phyloP scores from a whole-genome alignment of 2,888 invertebrate genomes.

The Brassicogethes aeneus region DNA sequence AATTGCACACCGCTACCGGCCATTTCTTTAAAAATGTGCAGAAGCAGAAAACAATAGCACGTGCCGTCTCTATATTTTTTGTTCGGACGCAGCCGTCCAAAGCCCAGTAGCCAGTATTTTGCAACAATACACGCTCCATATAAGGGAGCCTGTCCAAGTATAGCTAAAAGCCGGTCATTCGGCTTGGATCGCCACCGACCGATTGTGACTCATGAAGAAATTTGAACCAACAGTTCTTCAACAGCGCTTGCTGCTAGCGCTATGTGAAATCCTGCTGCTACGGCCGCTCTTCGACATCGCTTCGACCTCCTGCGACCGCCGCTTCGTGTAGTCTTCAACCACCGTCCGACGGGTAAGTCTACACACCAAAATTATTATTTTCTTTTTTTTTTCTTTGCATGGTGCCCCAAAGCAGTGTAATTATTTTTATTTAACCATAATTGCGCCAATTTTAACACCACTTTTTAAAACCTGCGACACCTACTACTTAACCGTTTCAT shows the following conservation, averaged over 20 bases:
- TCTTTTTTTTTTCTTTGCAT: too few species aligned
- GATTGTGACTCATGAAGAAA: constrained; percentile 30
- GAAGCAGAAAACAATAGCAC: constrained; percentile 34
- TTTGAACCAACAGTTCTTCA: constrained; percentile 29
- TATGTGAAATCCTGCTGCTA: constrained; percentile 14
- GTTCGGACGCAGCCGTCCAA: constrained; percentile 16
- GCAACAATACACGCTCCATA: constrained; percentile 32
- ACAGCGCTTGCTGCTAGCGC: constrained; percentile 24
- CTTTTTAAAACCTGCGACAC: too few species aligned
- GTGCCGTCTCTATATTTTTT: constrained; percentile 30
- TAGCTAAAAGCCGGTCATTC: constrained; percentile 25
- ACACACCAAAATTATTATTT: background rate
- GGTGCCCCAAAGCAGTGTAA: background rate
- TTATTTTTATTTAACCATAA: background rate
- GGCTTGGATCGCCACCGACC: constrained; percentile 26
- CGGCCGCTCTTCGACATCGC: background rate
- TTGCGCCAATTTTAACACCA: too few species aligned
- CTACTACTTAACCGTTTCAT: too few species aligned
- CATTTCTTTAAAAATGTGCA: constrained; percentile 20
- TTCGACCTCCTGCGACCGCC: background rate
- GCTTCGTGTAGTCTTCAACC: too few species aligned
- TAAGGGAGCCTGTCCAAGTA: constrained; percentile 37
- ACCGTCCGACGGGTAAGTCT: constrained; percentile 1
- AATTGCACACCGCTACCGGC: constrained; percentile 17
- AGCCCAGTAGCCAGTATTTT: constrained; percentile 32